phyloP scores from a whole-genome alignment of 2,888 invertebrate genomes.

The Poecilus cupreus region DNA sequence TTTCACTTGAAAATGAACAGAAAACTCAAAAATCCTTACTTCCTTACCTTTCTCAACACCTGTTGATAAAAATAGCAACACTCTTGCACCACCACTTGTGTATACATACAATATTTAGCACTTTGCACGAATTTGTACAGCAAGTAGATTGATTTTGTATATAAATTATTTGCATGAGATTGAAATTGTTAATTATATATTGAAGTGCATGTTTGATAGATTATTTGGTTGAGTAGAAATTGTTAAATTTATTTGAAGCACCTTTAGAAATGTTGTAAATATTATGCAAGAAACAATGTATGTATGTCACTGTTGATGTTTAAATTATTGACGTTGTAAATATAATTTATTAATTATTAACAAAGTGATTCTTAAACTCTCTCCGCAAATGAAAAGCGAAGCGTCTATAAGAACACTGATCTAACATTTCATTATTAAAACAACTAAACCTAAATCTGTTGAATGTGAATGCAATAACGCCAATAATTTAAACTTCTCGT shows the following conservation, averaged over 20 bases:
- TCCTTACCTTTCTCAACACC: background rate
- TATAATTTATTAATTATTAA: slow-evolving; percentile 25
- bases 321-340: slow-evolving; percentile 30
- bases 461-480: slow-evolving; percentile 10
- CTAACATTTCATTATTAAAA: background rate
- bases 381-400: too few relatives aligned
- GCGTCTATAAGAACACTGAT: background rate
- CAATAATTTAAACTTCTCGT: slow-evolving; percentile 25
- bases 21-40: background rate
- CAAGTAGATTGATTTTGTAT: slow-evolving; percentile 30
- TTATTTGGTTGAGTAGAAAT: background rate
- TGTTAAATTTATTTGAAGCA: background rate
- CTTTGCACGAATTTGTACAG: slow-evolving; percentile 51
- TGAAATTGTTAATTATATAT: too few relatives aligned
- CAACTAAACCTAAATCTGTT: background rate
- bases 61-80: slow-evolving; percentile 54
- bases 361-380: slow-evolving; percentile 1
- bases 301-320: slow-evolving; percentile 18
- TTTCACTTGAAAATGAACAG: background rate
- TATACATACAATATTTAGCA: slow-evolving; percentile 47
- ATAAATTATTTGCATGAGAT: slow-evolving; percentile 10
- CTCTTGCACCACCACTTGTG: slow-evolving; percentile 37
- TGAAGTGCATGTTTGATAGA: too few relatives aligned
- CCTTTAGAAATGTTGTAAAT: background rate
- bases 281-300: background rate